Evolutionary conservation across 2,113 vertebrate species (phyloP).

Genomic region (Motacilla alba): DNA sequence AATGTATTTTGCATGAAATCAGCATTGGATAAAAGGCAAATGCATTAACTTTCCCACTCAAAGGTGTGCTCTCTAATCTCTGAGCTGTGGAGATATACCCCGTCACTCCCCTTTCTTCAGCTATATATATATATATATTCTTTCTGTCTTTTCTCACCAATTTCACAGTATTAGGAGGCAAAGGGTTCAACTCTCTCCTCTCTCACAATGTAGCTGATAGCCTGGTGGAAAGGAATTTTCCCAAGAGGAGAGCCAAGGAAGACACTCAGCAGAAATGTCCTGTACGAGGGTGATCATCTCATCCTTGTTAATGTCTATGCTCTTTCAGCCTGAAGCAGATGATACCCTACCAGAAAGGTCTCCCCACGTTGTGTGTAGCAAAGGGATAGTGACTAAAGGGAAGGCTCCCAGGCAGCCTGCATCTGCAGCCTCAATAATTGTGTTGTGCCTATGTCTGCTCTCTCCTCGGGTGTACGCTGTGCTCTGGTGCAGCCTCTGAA

Average conservation of each 20-base stretch:
- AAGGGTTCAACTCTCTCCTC: not conserved
- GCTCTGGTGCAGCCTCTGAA: not conserved
- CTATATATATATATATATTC: not conserved
- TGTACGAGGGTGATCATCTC: not conserved
- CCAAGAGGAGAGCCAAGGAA: not conserved
- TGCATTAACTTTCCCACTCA: not conserved
- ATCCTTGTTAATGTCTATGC: not conserved
- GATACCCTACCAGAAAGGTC: not conserved
- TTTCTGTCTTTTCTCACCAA: not conserved
- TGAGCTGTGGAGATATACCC: not conserved
- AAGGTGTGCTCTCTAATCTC: not conserved
- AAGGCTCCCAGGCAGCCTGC: not conserved
- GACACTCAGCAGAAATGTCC: not conserved
- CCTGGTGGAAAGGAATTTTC: not conserved
- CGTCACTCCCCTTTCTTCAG: not conserved
- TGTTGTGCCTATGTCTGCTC: not conserved
- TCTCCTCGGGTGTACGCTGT: not conserved
- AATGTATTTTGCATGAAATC: constrained; percentile 18
- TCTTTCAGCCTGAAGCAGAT: not conserved
- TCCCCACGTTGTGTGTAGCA: not conserved
- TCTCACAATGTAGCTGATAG: not conserved
- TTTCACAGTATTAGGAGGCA: not conserved
- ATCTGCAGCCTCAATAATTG: not conserved
- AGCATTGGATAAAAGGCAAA: not conserved
- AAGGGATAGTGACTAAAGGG: not conserved